Base-by-base conservation (phyloP, 2,113 vertebrate species). In the Narcine bancroftii region DNA sequence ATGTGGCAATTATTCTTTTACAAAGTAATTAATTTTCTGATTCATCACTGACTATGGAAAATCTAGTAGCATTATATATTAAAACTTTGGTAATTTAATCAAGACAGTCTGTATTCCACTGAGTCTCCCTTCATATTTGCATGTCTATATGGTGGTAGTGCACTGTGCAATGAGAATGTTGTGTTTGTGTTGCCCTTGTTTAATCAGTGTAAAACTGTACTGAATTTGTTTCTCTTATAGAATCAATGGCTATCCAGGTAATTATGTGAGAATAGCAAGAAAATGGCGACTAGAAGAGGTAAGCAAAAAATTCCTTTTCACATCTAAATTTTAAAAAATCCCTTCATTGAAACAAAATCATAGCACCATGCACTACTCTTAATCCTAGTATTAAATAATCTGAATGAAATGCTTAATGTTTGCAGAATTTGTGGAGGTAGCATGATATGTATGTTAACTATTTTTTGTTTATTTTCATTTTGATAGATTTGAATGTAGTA, bases 251-350 rank as follows among this genome's bases (percentile, higher is more conserved):
- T 96, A 93, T 93, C 98, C 98, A 0, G 97, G 97, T 72, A 94
- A 96, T 26, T 98, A 98, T 0, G 96, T 96, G 33, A 97, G 97
- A 33, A 83, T 99, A 0, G 96, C 95, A 0, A 96, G 97, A 60
- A 93, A 95, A 45, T 97, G 96, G 96, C 97, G 97, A 92, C 95
- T 99, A 92, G 98, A 99, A 93, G 98, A 99, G 97, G 98, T 99
- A 93, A 95, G 95, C 92, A 87, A 87, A 87, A 33, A 60, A 42
- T 87, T 10, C n/a, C 53, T 87, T 83, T 60, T 36, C 7, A 87
- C 36, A n/a, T n/a, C n/a, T n/a, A n/a, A n/a, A n/a, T n/a, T n/a
- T n/a, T n/a, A n/a, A n/a, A n/a, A n/a, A n/a, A n/a, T 87, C 36
- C 33, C 81, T 87, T 60, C 17, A n/a, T 9, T 60, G 36, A 87